These are phyloP conservation scores for Lochmaea crataegi DNA, from an alignment of 2,888 invertebrate genomes.

Conservation along the genomic window DNA sequence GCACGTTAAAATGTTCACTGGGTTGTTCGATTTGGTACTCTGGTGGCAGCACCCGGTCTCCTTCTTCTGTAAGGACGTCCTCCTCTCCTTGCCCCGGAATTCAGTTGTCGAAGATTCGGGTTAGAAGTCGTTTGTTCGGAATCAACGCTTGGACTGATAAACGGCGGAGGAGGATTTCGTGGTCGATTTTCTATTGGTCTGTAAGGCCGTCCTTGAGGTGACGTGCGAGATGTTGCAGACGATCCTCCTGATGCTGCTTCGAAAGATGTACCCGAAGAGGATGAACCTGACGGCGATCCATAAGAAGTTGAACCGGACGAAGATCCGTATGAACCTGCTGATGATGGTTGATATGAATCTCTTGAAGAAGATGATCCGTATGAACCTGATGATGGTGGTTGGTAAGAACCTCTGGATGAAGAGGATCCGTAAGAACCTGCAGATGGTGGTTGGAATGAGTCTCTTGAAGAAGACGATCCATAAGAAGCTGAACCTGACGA, in stretches of 20 bases:
- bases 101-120: slow-evolving; percentile 20
- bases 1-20: slow-evolving; percentile 15
- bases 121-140: neutral
- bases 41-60: slow-evolving; percentile 19
- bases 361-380: neutral
- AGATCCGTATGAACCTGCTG: neutral
- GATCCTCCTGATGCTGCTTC: neutral
- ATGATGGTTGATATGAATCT: no score
- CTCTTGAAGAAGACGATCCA: no score
- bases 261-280: neutral
- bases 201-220: neutral
- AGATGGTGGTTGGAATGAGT: no score
- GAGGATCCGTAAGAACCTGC: neutral
- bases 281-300: slow-evolving; percentile 5
- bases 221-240: neutral
- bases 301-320: slow-evolving; percentile 4
- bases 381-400: neutral
- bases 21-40: neutral
- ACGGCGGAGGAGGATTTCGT: slow-evolving; percentile 13
- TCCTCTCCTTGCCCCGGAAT: slow-evolving; percentile 7
- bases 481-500: no score
- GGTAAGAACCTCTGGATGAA: neutral
- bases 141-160: neutral
- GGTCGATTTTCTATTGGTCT: slow-evolving; percentile 18
- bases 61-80: slow-evolving; percentile 24